Base-by-base conservation (phyloP, 2,888 invertebrate species). In the Tipula unca region DNA sequence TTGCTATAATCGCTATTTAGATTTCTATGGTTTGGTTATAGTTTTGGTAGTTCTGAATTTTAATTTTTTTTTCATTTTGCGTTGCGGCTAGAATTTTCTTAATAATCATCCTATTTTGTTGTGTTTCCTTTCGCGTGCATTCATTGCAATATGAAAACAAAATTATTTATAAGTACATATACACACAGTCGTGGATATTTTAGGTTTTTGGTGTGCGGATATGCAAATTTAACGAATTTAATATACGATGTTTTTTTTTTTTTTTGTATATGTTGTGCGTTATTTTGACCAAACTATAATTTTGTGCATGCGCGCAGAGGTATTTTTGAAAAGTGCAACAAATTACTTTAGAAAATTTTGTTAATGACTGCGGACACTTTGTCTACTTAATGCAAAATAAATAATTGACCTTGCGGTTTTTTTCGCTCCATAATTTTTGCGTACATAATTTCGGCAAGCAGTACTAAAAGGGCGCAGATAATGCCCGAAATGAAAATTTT, bases 1-100 rank as follows among this genome's bases (percentile, higher is more conserved):
- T 83, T 83, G 83, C 32, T 32, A 83, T 83, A 83, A 83, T 83
- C 83, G 83, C 83, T 83, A 32, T 32, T 83, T 83, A 83, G 83
- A 32, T 10, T 25, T 20, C 25, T 25, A 69, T 25, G 69, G 69
- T 69, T 69, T 25, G 25, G 69, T 69, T 69, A 25, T 25, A 25
- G 25, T 69, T 69, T 69, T 69, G 48, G 17, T 54, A 1, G 48
- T 54, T 54, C 6, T 25, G 25, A 69, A 69, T 69, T 20, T 69
- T 25, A 10, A 14, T 69, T n/a, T n/a, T n/a, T n/a, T n/a, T n/a
- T n/a, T n/a, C n/a, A n/a, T n/a, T 25, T 6, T 69, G 10, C 1
- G 25, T 25, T 69, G 69, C 20, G 69, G 69, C 25, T 69, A 69
- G 69, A 69, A 69, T 69, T 69, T 25, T 20, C 69, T 25, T 25